Percentiles rank a stretch among this genome's conserved stretches.
Conservation (phyloP, 2,797 vertebrate genomes). For the Hydrophis major region DNA sequence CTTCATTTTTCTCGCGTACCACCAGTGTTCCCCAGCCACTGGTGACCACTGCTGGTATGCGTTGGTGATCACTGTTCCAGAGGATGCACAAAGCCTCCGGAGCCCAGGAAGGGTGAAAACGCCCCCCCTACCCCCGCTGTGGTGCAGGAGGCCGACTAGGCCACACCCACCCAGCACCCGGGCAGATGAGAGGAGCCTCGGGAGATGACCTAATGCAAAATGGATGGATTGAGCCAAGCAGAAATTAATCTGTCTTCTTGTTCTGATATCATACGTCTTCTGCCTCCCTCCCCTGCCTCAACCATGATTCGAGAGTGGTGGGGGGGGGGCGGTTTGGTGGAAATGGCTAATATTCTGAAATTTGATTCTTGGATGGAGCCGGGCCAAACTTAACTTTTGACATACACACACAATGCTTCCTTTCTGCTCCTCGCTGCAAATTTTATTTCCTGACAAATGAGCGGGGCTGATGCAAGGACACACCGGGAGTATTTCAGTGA, state of each 20-base stretch:
- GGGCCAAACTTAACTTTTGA: not conserved
- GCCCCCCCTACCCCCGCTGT: too few species aligned
- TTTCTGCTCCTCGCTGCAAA: not conserved
- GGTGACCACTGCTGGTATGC: too few species aligned
- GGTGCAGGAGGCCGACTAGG: too few species aligned
- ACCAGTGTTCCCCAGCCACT: too few species aligned
- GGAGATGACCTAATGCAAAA: not conserved
- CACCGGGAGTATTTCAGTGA: not conserved
- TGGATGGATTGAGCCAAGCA: not conserved
- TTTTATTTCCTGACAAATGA: not conserved
- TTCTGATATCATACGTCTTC: not conserved
- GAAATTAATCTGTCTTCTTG: not conserved
- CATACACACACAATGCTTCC: not conserved
- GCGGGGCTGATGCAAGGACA: not conserved
- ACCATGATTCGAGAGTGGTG: not conserved
- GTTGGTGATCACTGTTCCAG: too few species aligned
- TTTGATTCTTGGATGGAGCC: not conserved
- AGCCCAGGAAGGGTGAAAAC: too few species aligned
- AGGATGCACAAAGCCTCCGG: too few species aligned
- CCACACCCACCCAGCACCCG: too few species aligned
- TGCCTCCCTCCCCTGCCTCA: not conserved
- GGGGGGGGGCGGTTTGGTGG: rapidly evolving
- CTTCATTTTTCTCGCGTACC: too few species aligned
- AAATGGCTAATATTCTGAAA: not conserved
- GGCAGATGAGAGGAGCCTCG: not conserved